Evolutionary conservation across 2,113 vertebrate genomes (phyloP).

Genomic region (Crotalus helleri): DNA sequence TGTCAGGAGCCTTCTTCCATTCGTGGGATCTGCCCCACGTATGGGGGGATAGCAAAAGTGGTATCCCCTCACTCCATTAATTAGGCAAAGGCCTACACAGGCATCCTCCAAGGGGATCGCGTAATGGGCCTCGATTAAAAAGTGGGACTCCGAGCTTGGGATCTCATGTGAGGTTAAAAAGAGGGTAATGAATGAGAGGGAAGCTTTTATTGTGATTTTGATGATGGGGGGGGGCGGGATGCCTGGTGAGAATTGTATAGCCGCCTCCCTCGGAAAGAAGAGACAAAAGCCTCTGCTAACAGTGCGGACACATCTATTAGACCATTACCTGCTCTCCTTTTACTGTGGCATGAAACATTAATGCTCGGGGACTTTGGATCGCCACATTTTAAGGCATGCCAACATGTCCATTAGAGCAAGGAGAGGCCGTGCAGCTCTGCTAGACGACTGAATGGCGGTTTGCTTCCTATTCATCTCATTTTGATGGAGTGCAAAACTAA

Average conservation of each 20-base stretch:
- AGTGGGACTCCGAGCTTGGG: conserved; percentile 47
- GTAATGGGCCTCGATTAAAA: conserved; percentile 62
- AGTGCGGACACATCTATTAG: not conserved
- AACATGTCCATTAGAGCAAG: conserved; percentile 6
- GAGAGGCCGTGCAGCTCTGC: not conserved
- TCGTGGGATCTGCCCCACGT: too few species aligned
- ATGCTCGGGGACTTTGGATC: not conserved
- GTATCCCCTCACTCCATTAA: conserved; percentile 42
- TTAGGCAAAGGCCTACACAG: conserved; percentile 27
- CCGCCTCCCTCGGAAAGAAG: conserved; percentile 41
- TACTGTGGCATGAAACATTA: conserved; percentile 24
- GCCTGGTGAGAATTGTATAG: conserved; percentile 13
- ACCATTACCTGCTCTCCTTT: conserved; percentile 22
- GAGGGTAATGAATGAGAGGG: conserved; percentile 64
- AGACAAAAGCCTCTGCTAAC: conserved; percentile 26
- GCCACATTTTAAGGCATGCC: not conserved
- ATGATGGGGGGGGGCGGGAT: conserved; percentile 49
- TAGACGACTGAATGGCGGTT: not conserved
- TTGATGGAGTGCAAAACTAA: not conserved
- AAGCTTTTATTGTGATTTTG: conserved; percentile 30
- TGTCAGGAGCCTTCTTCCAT: too few species aligned
- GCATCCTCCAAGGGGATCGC: conserved; percentile 60
- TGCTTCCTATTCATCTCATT: not conserved
- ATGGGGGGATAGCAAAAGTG: too few species aligned
- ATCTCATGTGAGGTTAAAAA: conserved; percentile 48